Evolutionary conservation across 2,888 invertebrate genomes (phyloP).

Genomic region (Tuta absoluta): DNA sequence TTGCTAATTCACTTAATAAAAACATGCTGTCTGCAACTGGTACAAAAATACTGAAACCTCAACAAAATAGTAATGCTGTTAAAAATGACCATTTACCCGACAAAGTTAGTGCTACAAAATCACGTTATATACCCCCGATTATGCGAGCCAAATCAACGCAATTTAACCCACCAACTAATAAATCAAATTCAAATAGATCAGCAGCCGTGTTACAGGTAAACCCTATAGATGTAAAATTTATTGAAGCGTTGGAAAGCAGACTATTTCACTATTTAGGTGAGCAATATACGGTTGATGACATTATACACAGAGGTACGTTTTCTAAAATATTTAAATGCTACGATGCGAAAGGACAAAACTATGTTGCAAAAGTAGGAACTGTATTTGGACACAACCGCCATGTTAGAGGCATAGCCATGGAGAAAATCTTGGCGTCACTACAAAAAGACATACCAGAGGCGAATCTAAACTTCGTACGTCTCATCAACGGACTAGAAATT

Average conservation of each 20-base stretch:
- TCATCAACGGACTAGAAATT: constrained; percentile 44
- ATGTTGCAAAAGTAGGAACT: constrained; percentile 51
- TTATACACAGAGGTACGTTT: constrained; percentile 38
- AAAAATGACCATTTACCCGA: neutral
- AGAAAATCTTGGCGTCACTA: constrained; percentile 43
- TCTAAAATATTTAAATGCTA: constrained; percentile 52
- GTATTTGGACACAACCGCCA: constrained; percentile 33
- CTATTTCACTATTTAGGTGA: neutral
- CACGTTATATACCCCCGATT: neutral
- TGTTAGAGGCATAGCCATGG: constrained; percentile 33
- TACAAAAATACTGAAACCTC: too few relatives aligned
- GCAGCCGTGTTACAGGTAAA: neutral
- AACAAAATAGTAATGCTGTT: neutral
- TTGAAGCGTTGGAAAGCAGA: neutral
- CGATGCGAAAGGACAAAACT: constrained; percentile 38
- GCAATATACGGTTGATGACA: neutral
- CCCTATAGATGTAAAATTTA: neutral
- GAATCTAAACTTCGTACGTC: constrained; percentile 41
- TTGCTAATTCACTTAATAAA: neutral
- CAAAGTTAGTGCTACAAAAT: neutral
- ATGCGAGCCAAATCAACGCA: neutral
- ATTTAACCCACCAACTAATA: neutral
- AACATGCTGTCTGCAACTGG: neutral
- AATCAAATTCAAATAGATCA: too few relatives aligned
- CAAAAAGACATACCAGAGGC: constrained; percentile 44